Evolutionary conservation across 2,113 vertebrate genomes (phyloP).

Genomic region (Astur gentilis): DNA sequence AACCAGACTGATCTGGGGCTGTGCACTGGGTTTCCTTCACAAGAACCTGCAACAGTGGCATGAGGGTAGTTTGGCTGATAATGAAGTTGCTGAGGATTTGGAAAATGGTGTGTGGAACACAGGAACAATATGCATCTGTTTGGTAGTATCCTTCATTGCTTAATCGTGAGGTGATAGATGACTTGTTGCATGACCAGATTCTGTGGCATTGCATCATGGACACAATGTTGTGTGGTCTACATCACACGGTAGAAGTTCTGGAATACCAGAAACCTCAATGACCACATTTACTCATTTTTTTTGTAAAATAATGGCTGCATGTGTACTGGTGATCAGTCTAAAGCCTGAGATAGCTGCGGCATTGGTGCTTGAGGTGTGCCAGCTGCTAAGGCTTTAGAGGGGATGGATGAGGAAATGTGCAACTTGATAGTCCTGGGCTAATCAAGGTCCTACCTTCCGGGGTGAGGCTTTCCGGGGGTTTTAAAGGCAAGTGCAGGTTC

Average conservation of each 20-base stretch:
- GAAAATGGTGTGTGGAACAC: not conserved
- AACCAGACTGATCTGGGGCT: not conserved
- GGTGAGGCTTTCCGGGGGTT: not conserved
- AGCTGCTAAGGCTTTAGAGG: not conserved
- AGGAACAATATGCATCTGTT: not conserved
- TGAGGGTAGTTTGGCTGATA: fast-evolving
- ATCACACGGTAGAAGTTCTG: not conserved
- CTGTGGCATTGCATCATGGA: fast-evolving
- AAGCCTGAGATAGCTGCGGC: not conserved
- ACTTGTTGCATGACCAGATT: not conserved
- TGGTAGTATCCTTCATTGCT: not conserved
- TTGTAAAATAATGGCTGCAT: not conserved
- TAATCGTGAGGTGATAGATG: fast-evolving
- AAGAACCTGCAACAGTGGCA: not conserved
- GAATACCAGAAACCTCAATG: not conserved
- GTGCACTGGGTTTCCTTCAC: not conserved
- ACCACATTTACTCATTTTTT: not conserved
- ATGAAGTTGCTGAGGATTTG: not conserved
- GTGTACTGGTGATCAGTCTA: not conserved
- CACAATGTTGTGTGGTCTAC: fast-evolving
- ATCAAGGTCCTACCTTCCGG: not conserved
- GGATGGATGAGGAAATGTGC: not conserved
- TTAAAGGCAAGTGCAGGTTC: not conserved
- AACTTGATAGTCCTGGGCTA: not conserved
- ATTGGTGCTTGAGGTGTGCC: not conserved